A percentile compares a stretch with the other conserved stretches of the same genome.
phyloP scores from a whole-genome alignment of 2,888 invertebrate genomes.

The Octonoba sinensis region DNA sequence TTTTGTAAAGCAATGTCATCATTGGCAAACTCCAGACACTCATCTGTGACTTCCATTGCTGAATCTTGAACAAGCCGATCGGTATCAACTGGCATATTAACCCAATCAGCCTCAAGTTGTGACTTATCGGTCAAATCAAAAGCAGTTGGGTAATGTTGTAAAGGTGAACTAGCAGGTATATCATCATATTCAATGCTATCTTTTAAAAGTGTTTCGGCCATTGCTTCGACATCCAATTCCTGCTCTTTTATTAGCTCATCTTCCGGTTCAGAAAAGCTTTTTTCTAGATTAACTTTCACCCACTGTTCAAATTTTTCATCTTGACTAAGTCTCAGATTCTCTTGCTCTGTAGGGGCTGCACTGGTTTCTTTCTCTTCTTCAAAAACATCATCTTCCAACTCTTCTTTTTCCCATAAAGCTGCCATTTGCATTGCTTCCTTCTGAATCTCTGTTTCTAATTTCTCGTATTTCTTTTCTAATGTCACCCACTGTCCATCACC shows the following conservation, averaged over 20 bases:
- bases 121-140: conserved; percentile 36
- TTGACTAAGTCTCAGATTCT: conserved; percentile 9
- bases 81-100: conserved; percentile 19
- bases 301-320: conserved; percentile 53
- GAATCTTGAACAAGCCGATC: conserved; percentile 1
- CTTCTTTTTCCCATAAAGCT: conserved; percentile 60
- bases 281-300: conserved; percentile 51
- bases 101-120: conserved; percentile 38
- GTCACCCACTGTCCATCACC: conserved; percentile 45
- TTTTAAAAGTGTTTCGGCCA: conserved; percentile 3
- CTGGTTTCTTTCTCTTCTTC: conserved; percentile 38
- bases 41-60: neutral
- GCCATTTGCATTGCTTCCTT: conserved; percentile 55
- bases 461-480: conserved; percentile 45
- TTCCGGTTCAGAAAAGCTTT: conserved; percentile 38
- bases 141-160: conserved; percentile 47
- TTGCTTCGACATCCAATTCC: neutral
- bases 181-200: conserved; percentile 40
- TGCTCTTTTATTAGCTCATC: conserved; percentile 6
- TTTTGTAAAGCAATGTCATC: neutral
- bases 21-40: neutral
- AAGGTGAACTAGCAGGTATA: conserved; percentile 11
- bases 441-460: conserved; percentile 51
- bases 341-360: conserved; percentile 6
- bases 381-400: conserved; percentile 56